phyloP scores from a whole-genome alignment of 2,113 vertebrate genomes.

The Eurystomus gularis region DNA sequence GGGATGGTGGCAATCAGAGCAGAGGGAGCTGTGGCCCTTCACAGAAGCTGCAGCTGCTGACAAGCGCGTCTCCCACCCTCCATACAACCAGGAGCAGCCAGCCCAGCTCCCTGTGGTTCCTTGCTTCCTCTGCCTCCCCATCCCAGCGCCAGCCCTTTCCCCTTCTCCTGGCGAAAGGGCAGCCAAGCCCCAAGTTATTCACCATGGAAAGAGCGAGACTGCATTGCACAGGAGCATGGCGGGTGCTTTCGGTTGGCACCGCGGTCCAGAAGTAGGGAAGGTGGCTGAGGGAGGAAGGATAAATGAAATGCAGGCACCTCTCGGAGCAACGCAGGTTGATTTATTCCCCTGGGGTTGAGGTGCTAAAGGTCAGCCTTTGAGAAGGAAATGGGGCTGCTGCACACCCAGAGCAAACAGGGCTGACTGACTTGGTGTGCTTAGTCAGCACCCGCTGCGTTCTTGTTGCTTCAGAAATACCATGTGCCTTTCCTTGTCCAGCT shows the following conservation, averaged over 20 bases:
- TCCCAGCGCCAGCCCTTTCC: neutral
- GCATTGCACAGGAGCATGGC: fast-evolving
- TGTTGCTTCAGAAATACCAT: neutral
- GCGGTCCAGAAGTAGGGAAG: fast-evolving
- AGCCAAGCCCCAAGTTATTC: neutral
- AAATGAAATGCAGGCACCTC: neutral
- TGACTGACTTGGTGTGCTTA: neutral
- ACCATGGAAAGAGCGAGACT: neutral
- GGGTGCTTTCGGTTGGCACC: neutral
- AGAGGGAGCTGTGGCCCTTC: neutral
- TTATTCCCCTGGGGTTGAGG: neutral
- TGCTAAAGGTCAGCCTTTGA: neutral
- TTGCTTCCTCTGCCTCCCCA: neutral
- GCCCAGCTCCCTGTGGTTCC: neutral
- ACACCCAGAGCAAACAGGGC: constrained; percentile 23
- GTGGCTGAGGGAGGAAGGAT: neutral
- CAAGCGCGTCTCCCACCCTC: neutral
- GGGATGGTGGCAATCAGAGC: neutral
- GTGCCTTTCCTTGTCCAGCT: neutral
- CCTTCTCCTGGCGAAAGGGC: fast-evolving
- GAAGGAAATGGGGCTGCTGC: neutral
- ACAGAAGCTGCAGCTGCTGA: neutral
- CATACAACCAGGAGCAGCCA: neutral
- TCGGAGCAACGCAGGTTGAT: neutral
- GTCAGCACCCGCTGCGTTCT: neutral